These are phyloP conservation scores for Cotesia typhae DNA, from an alignment of 1,140 invertebrate genomes.

Conservation along the genomic window DNA sequence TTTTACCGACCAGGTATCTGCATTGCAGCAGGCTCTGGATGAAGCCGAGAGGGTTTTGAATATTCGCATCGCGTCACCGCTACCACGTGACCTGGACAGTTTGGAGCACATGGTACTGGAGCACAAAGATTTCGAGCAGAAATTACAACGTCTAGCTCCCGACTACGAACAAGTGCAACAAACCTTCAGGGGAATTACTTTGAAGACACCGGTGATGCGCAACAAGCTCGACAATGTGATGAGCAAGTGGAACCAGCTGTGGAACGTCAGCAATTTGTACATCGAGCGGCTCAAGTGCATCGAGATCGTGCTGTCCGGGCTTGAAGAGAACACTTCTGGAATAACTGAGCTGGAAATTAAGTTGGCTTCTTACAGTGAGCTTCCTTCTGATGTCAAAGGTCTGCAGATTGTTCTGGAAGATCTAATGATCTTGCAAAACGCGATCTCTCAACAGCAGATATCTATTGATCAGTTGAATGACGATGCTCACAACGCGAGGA, in stretches of 20 bases:
- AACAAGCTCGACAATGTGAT: constrained; percentile 87
- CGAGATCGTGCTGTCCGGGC: constrained; percentile 85
- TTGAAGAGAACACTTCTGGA: constrained; percentile 88
- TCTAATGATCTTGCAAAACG: constrained; percentile 80
- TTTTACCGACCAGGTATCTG: constrained; percentile 84
- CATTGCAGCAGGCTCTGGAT: constrained; percentile 82
- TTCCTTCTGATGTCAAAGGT: constrained; percentile 83
- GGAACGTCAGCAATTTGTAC: constrained; percentile 86
- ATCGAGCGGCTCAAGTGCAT: constrained; percentile 91
- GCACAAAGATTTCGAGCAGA: constrained; percentile 87
- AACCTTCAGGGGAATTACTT: constrained; percentile 81
- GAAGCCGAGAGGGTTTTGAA: constrained; percentile 86
- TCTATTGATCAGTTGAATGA: constrained; percentile 90
- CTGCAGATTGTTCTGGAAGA: constrained; percentile 79
- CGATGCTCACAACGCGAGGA: constrained; percentile 85
- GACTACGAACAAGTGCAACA: constrained; percentile 85
- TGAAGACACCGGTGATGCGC: constrained; percentile 90
- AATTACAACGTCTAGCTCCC: constrained; percentile 75
- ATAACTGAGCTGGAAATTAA: constrained; percentile 93
- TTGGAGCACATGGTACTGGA: constrained; percentile 87
- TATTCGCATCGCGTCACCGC: constrained; percentile 78
- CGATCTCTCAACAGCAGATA: constrained; percentile 84
- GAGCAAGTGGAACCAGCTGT: constrained; percentile 91
- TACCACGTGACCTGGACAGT: constrained; percentile 86
- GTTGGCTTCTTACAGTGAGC: constrained; percentile 82